phyloP scores from a whole-genome alignment of 2,113 vertebrate genomes.

The Anas platyrhynchos region DNA sequence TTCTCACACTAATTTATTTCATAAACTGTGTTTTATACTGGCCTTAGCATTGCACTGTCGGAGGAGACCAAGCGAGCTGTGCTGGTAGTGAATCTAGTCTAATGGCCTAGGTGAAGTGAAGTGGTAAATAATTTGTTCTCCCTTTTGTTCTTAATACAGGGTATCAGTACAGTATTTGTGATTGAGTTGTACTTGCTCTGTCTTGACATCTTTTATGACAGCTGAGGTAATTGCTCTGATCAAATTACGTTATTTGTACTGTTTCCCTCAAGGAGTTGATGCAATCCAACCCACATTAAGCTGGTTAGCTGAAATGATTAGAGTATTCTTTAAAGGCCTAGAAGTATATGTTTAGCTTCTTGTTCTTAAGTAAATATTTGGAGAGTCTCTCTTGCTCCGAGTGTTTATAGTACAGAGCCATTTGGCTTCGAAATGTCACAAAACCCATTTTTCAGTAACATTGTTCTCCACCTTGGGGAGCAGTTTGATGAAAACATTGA shows the following conservation, averaged over 20 bases:
- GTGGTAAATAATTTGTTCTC: not conserved
- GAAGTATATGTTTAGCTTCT: not conserved
- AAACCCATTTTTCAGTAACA: not conserved
- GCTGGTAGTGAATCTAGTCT: not conserved
- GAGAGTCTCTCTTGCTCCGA: not conserved
- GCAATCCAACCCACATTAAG: not conserved
- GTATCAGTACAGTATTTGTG: not conserved
- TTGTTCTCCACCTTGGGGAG: not conserved
- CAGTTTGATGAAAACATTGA: not conserved
- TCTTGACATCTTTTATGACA: not conserved
- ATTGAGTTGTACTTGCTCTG: not conserved
- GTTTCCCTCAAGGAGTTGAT: not conserved
- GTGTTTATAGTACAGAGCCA: not conserved
- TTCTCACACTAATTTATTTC: too few species aligned
- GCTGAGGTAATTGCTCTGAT: not conserved
- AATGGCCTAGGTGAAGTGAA: not conserved
- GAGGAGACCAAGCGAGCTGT: not conserved
- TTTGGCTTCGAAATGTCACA: conserved; percentile 1
- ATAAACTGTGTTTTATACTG: not conserved
- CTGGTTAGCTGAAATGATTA: not conserved
- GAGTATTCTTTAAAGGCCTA: not conserved
- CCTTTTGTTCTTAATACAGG: not conserved
- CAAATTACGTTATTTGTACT: not conserved
- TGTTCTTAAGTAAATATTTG: not conserved
- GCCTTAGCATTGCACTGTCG: not conserved